Conservation (phyloP, 2,797 vertebrate species). For the Cygnus olor region DNA sequence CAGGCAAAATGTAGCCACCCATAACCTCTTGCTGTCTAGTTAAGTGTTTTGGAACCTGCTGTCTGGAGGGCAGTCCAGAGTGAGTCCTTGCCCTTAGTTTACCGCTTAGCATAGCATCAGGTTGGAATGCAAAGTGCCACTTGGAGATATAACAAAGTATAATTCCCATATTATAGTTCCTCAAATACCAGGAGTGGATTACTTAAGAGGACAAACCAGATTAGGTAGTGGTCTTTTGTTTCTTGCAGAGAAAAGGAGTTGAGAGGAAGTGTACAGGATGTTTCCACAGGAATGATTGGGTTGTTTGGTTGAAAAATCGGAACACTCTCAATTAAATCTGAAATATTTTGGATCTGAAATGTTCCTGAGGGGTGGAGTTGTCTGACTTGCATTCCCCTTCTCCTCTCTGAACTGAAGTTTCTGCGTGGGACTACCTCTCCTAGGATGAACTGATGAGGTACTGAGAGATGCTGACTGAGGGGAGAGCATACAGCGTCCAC, state of each 20-base stretch:
- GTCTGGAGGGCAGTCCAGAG: background rate
- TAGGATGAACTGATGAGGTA: background rate
- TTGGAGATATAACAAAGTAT: conserved; percentile 11
- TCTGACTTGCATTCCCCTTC: background rate
- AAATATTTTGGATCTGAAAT: conserved; percentile 7
- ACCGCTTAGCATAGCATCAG: background rate
- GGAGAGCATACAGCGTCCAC: background rate
- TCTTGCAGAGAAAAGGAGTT: background rate
- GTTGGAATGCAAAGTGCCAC: conserved; percentile 51
- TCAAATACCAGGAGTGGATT: background rate
- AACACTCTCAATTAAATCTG: background rate
- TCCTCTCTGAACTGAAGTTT: background rate
- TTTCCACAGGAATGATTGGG: background rate
- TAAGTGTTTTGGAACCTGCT: background rate
- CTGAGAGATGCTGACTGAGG: background rate
- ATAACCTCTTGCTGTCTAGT: background rate
- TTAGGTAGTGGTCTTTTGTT: background rate
- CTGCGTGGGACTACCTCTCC: background rate
- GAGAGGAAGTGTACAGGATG: background rate
- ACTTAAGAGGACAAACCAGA: background rate
- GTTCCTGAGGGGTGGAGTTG: background rate
- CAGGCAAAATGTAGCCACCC: background rate
- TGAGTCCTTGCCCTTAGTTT: background rate
- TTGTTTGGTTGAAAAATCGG: conserved; percentile 1
- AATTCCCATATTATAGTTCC: background rate